phyloP scores from a whole-genome alignment of 2,888 invertebrate genomes.

The Apotomis capreana region DNA sequence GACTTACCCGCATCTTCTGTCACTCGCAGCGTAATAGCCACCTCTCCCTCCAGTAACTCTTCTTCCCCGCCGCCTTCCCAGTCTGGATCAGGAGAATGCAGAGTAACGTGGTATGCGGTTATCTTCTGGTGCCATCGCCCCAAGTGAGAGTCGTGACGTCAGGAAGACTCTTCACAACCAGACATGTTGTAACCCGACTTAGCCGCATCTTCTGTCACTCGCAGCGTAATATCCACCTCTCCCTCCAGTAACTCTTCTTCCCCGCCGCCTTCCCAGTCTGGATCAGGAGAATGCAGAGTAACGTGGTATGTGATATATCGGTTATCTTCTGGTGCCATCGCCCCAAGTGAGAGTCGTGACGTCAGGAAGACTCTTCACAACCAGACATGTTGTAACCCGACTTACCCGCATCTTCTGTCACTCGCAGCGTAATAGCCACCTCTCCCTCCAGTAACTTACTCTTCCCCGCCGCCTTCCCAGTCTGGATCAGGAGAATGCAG shows the following conservation, averaged over 20 bases:
- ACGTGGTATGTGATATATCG: constrained; percentile 79
- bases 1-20: constrained; percentile 40
- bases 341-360: constrained; percentile 70
- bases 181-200: constrained; percentile 24
- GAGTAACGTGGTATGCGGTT: constrained; percentile 78
- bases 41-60: constrained; percentile 44
- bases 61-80: constrained; percentile 45
- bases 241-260: constrained; percentile 49
- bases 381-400: neutral
- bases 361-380: constrained; percentile 47
- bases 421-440: constrained; percentile 43
- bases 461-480: constrained; percentile 44
- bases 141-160: constrained; percentile 72
- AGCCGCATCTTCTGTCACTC: constrained; percentile 31
- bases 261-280: too few species aligned
- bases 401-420: constrained; percentile 39
- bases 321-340: too few species aligned
- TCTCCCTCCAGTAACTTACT: constrained; percentile 45
- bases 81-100: neutral
- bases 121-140: too few species aligned
- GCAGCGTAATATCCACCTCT: constrained; percentile 44
- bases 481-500: too few species aligned
- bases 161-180: constrained; percentile 41
- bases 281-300: too few species aligned
- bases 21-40: constrained; percentile 42